Percentiles rank a stretch among this genome's conserved stretches.
These are phyloP conservation scores for Cisticola juncidis DNA, from an alignment of 2,113 vertebrate species.

Conservation along the genomic window DNA sequence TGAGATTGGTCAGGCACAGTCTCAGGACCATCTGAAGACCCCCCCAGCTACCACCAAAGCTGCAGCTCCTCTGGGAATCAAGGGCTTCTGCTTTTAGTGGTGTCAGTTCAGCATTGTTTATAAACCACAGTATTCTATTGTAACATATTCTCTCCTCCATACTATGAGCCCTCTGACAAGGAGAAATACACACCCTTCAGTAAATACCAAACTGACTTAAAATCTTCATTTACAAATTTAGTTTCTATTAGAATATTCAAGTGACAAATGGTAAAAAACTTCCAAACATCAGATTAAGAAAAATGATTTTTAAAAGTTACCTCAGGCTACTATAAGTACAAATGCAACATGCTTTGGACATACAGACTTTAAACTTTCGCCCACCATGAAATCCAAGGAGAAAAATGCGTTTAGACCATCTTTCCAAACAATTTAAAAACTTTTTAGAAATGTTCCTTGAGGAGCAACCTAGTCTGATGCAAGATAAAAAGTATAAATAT, in stretches of 20 bases:
- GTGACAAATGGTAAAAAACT: slow-evolving; percentile 26
- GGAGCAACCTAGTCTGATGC: background rate
- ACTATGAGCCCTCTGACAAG: background rate
- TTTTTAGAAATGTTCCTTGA: background rate
- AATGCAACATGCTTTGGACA: slow-evolving; percentile 46
- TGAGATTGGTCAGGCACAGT: background rate
- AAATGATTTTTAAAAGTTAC: background rate
- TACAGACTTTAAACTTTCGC: background rate
- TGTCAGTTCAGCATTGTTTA: background rate
- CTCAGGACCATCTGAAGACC: background rate
- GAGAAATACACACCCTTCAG: background rate
- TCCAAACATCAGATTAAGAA: slow-evolving; percentile 1
- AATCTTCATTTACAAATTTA: background rate
- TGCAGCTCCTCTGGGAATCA: background rate
- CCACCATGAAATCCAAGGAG: background rate
- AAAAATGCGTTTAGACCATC: background rate
- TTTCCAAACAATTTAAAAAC: background rate
- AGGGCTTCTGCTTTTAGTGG: background rate
- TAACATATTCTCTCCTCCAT: background rate
- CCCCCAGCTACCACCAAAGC: background rate
- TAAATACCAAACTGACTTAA: background rate
- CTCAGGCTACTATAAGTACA: background rate
- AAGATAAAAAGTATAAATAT: background rate
- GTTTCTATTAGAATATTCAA: slow-evolving; percentile 19
- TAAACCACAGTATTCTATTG: background rate